phyloP scores from a whole-genome alignment of 2,113 vertebrate genomes.

The Scophthalmus maximus region DNA sequence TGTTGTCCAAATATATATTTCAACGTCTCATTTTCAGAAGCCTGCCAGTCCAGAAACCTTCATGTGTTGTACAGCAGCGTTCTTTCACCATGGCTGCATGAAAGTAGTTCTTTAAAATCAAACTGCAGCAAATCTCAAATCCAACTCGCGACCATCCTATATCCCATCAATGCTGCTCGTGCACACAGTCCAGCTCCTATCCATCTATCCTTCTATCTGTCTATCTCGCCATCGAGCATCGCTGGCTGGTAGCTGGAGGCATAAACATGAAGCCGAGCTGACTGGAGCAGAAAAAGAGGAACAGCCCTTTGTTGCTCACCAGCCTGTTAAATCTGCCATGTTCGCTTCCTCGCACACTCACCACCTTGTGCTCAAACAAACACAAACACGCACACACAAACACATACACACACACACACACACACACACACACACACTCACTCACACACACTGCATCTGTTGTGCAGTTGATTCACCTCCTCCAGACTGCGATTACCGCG shows the following conservation, averaged over 20 bases:
- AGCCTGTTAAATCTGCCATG: conserved; percentile 66
- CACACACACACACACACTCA: too few relatives aligned
- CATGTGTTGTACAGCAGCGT: not conserved
- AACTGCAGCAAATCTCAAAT: not conserved
- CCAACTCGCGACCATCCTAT: not conserved
- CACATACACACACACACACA: too few relatives aligned
- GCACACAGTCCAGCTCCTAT: conserved; percentile 2
- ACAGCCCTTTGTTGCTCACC: conserved; percentile 44
- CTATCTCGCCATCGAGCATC: not conserved
- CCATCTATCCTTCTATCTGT: not conserved
- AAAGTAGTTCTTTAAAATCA: not conserved
- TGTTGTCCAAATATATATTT: conserved; percentile 10
- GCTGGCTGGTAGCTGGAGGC: conserved; percentile 10
- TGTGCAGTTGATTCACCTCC: conserved; percentile 54
- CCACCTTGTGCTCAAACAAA: conserved; percentile 28
- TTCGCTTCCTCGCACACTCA: conserved; percentile 50
- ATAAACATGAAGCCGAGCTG: conserved; percentile 25
- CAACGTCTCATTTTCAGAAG: conserved; percentile 2
- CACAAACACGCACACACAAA: not conserved
- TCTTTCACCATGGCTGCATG: not conserved
- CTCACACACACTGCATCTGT: conserved; percentile 47
- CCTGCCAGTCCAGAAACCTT: not conserved
- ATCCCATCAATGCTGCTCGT: not conserved
- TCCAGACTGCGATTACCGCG: conserved; percentile 38
- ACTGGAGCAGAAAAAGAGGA: conserved; percentile 23